Evolutionary conservation across 2,113 vertebrate species (phyloP).

Genomic region (Genyomyrus donnyi): DNA sequence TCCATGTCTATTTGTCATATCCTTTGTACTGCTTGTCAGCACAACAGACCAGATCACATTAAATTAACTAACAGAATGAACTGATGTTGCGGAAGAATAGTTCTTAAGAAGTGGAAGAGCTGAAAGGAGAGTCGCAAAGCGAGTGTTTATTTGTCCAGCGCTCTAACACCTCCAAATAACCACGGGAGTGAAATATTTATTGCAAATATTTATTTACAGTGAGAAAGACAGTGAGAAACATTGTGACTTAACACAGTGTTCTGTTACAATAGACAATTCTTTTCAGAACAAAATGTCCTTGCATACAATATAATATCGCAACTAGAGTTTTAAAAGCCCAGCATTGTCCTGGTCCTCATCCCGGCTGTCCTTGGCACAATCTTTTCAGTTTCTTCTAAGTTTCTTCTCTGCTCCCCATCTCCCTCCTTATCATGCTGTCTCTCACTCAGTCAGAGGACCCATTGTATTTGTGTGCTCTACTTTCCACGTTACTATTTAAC

Average conservation of each 20-base stretch:
- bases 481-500: neutral
- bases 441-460: neutral
- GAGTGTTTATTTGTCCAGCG: neutral
- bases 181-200: neutral
- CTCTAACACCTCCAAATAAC: neutral
- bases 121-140: neutral
- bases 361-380: neutral
- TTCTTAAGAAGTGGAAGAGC: neutral
- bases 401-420: neutral
- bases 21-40: neutral
- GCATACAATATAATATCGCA: neutral
- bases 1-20: neutral
- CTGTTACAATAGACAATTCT: neutral
- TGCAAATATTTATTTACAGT: neutral
- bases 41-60: neutral
- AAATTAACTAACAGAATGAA: neutral
- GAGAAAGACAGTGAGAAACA: neutral
- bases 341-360: neutral
- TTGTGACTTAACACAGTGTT: neutral
- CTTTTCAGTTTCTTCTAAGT: neutral
- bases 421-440: neutral
- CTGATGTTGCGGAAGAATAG: neutral
- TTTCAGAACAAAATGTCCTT: neutral
- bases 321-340: neutral
- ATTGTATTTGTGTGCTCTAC: neutral